These are phyloP conservation scores for Lasioglossum albipes DNA, from an alignment of 1,140 invertebrate genomes.

Conservation along the genomic window DNA sequence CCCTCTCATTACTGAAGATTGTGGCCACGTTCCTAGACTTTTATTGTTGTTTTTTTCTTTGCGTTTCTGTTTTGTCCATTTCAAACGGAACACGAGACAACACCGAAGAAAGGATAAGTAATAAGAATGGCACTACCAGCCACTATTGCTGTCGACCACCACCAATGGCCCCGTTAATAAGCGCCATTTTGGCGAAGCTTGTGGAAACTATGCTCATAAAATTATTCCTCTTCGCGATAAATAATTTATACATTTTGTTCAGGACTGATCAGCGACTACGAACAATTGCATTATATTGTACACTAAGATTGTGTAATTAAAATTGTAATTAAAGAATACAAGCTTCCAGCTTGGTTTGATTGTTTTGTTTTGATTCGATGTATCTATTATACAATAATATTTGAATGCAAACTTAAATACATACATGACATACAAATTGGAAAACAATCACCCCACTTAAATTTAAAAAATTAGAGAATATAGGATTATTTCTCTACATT, in stretches of 20 bases:
- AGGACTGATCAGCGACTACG: too few species aligned
- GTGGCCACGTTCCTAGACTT: conserved; percentile 30
- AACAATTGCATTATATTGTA: too few species aligned
- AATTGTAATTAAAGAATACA: too few species aligned
- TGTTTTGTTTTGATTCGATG: too few species aligned
- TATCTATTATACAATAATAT: too few species aligned
- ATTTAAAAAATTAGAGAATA: too few species aligned
- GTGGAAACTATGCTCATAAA: neutral
- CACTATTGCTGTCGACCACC: neutral
- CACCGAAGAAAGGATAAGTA: conserved; percentile 11
- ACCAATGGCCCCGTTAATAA: neutral
- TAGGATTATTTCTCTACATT: too few species aligned
- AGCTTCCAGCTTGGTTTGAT: too few species aligned
- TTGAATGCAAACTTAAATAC: too few species aligned
- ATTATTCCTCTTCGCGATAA: neutral
- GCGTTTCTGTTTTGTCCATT: neutral
- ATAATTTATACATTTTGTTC: neutral
- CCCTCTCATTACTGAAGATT: conserved; percentile 45
- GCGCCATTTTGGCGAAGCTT: neutral
- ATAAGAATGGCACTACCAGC: neutral
- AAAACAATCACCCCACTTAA: too few species aligned
- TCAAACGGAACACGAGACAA: neutral
- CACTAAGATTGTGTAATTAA: too few species aligned
- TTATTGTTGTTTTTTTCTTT: neutral
- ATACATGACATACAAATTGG: too few species aligned